Conservation (phyloP, 2,113 vertebrate species). For the Saguinus midas region DNA sequence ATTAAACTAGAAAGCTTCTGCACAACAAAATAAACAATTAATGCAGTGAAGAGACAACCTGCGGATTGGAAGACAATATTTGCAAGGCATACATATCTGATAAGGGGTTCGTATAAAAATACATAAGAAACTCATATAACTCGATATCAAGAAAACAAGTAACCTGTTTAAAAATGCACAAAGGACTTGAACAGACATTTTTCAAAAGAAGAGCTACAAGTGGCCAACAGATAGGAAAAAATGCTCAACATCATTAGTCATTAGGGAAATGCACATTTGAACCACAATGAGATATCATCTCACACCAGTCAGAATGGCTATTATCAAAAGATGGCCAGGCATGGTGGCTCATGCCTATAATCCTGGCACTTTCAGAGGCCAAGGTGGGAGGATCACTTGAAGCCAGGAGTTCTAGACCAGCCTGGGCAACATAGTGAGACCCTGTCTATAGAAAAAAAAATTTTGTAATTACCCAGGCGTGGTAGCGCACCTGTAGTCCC, state of each 20-base stretch:
- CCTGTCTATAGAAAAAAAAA: too few relatives aligned
- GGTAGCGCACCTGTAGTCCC: too few relatives aligned
- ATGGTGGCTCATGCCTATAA: too few relatives aligned
- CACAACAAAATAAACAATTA: background rate
- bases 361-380: too few relatives aligned
- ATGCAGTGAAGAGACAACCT: background rate
- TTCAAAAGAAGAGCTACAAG: background rate
- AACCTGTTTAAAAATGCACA: background rate
- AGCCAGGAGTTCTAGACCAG: too few relatives aligned
- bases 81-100: background rate
- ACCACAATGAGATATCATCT: background rate
- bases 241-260: background rate
- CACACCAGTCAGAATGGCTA: background rate
- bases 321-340: background rate
- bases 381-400: too few relatives aligned
- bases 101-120: background rate
- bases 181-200: background rate
- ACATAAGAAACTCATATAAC: background rate
- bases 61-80: background rate
- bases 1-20: background rate
- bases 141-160: background rate
- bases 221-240: background rate
- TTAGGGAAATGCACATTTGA: background rate
- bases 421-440: too few relatives aligned
- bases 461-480: too few relatives aligned